phyloP scores from a whole-genome alignment of 2,797 vertebrate species.

The Helostoma temminkii region DNA sequence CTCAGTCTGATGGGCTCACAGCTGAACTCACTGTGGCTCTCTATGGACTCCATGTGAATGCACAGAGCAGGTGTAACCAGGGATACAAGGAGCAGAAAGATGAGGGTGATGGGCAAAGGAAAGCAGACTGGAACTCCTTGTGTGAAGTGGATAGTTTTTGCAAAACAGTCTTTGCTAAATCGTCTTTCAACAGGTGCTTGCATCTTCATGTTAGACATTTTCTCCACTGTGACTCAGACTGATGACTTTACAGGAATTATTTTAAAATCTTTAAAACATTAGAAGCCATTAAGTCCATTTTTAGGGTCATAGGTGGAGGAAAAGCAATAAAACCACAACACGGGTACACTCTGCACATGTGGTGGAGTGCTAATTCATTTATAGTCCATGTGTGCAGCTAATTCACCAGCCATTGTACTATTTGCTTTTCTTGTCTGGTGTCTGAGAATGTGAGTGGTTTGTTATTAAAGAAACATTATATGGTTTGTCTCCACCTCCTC shows the following conservation, averaged over 20 bases:
- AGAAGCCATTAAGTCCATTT: constrained; percentile 37
- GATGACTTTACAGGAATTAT: constrained; percentile 13
- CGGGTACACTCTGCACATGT: neutral
- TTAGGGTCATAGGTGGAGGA: constrained; percentile 8
- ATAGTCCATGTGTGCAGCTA: constrained; percentile 9
- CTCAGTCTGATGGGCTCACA: constrained; percentile 95
- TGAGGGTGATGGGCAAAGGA: constrained; percentile 32
- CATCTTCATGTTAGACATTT: constrained; percentile 52
- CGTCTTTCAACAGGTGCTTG: constrained; percentile 35
- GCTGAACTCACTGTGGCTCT: constrained; percentile 94
- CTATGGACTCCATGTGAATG: constrained; percentile 80
- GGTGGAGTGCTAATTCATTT: constrained; percentile 15
- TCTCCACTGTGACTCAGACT: constrained; percentile 42
- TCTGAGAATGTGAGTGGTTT: constrained; percentile 4
- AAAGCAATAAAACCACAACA: constrained; percentile 37
- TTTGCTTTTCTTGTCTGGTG: constrained; percentile 3
- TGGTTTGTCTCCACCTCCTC: constrained; percentile 25
- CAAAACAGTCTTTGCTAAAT: constrained; percentile 30
- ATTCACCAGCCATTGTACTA: constrained; percentile 14
- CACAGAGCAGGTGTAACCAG: constrained; percentile 52
- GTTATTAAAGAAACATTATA: constrained; percentile 13
- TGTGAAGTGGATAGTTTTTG: constrained; percentile 35
- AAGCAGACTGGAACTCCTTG: constrained; percentile 19
- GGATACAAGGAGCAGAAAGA: constrained; percentile 54
- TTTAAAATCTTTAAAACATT: constrained; percentile 29